phyloP scores from a whole-genome alignment of 30 jellyfish, hydroid and myxozoan species.

The Clytia hemisphaerica region DNA sequence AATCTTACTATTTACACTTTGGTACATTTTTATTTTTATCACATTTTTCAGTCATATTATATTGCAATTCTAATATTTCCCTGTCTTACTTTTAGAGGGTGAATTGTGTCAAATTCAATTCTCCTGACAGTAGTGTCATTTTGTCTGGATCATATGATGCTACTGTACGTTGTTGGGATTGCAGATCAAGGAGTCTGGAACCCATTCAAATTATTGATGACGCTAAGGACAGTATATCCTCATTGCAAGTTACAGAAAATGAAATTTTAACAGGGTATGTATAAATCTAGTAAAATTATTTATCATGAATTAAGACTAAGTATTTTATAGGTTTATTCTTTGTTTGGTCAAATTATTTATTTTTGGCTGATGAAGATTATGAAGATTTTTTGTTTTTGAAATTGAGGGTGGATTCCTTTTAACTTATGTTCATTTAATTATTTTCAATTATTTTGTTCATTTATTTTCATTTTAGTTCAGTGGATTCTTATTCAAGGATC shows the following conservation, averaged over 20 bases:
- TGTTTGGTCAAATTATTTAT: too few species aligned
- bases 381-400: too few species aligned
- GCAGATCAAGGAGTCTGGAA: conserved; percentile 67
- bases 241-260: conserved; percentile 65
- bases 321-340: too few species aligned
- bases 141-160: conserved; percentile 96
- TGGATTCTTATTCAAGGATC: conserved; percentile 68
- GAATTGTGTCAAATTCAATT: conserved; percentile 65
- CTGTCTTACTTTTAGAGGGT: conserved; percentile 52
- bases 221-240: conserved; percentile 83
- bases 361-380: too few species aligned
- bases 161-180: conserved; percentile 93
- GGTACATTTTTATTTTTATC: not conserved
- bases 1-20: not conserved
- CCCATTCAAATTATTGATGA: conserved; percentile 79
- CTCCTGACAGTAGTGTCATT: conserved; percentile 70
- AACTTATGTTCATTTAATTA: not conserved
- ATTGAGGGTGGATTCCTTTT: not conserved
- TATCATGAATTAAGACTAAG: too few species aligned
- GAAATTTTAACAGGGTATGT: conserved; percentile 76
- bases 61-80: not conserved
- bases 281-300: not conserved
- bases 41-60: not conserved
- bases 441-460: not conserved
- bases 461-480: conserved; percentile 48